Conservation (phyloP, 2,888 invertebrate species). For the Azorinus chamasolen region DNA sequence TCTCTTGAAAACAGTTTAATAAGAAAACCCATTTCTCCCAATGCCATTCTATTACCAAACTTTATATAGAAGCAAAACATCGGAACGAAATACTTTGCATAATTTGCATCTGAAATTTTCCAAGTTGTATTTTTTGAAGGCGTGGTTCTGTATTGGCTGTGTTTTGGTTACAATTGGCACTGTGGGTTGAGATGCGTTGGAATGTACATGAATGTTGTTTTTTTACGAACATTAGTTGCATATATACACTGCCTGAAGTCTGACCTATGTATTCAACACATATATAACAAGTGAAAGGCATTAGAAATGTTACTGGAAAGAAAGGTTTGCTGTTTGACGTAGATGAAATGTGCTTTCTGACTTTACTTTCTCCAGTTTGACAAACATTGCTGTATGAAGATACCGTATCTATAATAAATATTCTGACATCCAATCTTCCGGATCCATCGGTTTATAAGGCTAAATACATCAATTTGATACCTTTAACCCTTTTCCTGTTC, state of each 20-base stretch:
- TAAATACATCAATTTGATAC: too few species aligned
- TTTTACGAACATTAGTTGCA: too few species aligned
- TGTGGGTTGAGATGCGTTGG: slow-evolving; percentile 6
- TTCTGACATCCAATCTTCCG: too few species aligned
- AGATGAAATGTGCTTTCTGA: slow-evolving; percentile 1
- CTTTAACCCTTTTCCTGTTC: too few species aligned
- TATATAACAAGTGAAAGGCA: slow-evolving; percentile 1
- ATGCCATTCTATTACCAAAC: too few species aligned
- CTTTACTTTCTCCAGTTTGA: slow-evolving; percentile 6
- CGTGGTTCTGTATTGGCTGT: not conserved
- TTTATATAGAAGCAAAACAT: too few species aligned
- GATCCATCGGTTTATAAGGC: too few species aligned
- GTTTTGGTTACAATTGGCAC: not conserved
- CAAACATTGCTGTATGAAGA: not conserved
- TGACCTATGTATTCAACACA: slow-evolving; percentile 8
- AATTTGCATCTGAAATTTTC: too few species aligned
- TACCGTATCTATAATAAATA: not conserved
- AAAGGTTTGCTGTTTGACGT: slow-evolving; percentile 27
- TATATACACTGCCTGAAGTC: slow-evolving; percentile 20
- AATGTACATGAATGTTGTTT: slow-evolving; percentile 2
- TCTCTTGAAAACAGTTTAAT: too few species aligned
- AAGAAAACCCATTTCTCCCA: too few species aligned
- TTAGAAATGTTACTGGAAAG: slow-evolving; percentile 9
- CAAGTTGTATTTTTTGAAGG: too few species aligned
- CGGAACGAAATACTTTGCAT: too few species aligned